Evolutionary conservation across 2,888 invertebrate genomes (phyloP), one percentile per base, ranked within the genome.

Genomic region (Syritta pipiens): DNA sequence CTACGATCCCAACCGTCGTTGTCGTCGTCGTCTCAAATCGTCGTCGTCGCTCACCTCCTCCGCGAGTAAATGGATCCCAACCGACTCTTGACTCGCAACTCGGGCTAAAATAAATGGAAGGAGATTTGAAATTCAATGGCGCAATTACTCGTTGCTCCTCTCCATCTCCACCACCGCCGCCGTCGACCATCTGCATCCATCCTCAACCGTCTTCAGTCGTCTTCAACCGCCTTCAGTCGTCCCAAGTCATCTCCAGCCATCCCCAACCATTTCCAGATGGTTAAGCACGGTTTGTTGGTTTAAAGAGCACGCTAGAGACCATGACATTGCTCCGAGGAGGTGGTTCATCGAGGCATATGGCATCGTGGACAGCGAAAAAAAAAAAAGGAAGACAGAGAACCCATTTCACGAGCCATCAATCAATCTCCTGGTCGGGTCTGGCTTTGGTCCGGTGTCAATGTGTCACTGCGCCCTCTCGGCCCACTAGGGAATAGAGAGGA

Each of bases 41-140:
- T 71, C 30, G 7, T 48, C 26, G 9, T 26, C 28, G 9, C 6
- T 7, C 1, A 4, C 49, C 42, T 19, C 17, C 17, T 5, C 37
- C 1, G 14, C 35, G 46, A 35, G 9, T 19, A 10, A 40, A 49
- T 72, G 32, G 40, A 60, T 35, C n/a, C n/a, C n/a, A n/a, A n/a
- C n/a, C n/a, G n/a, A n/a, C n/a, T n/a, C n/a, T n/a, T n/a, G n/a
- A n/a, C n/a, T n/a, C n/a, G n/a, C n/a, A n/a, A n/a, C n/a, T n/a
- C 62, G 62, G 67, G 67, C 37, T 72, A 55, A 63, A 74, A 74
- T 74, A 68, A 79, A 79, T 79, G 79, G 74, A 62, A 57, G 44
- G 67, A 57, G 74, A 79, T 79, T 79, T 63, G 35, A 74, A 68
- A 74, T 74, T 79, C 79, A 79, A 79, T 79, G 79, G 74, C 46